These are phyloP conservation scores for Polyommatus iphigenia DNA, from an alignment of 2,888 invertebrate species.

Conservation along the genomic window DNA sequence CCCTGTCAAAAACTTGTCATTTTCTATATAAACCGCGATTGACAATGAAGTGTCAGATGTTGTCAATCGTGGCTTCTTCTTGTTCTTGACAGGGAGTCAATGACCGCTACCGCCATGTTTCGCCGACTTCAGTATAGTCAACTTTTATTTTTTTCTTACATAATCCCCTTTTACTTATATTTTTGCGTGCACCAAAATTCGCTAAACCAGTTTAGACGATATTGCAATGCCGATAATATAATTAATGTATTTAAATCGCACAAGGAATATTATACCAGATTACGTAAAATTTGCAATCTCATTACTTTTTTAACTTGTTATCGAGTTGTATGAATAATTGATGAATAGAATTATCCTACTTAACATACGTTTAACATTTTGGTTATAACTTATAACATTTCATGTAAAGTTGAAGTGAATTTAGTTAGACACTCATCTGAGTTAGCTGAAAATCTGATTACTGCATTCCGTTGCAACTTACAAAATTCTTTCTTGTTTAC, in stretches of 20 bases:
- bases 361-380: background rate
- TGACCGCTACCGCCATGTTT: too few relatives aligned
- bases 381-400: background rate
- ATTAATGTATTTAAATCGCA: constrained; percentile 15
- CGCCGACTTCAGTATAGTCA: too few relatives aligned
- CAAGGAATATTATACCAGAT: background rate
- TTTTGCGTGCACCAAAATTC: background rate
- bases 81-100: too few relatives aligned
- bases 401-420: background rate
- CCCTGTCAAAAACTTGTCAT: too few relatives aligned
- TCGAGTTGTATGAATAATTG: constrained; percentile 1
- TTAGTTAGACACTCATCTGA: background rate
- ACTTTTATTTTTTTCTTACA: constrained; percentile 5
- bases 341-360: constrained; percentile 2
- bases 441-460: background rate
- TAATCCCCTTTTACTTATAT: constrained; percentile 22
- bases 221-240: constrained; percentile 10
- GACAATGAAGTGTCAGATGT: too few relatives aligned
- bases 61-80: too few relatives aligned
- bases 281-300: constrained; percentile 11
- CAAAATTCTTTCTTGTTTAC: too few relatives aligned
- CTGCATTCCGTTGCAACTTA: too few relatives aligned
- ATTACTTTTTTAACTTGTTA: background rate
- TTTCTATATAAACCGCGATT: too few relatives aligned
- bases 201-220: background rate